Evolutionary conservation across 2,113 vertebrate genomes (phyloP), one percentile per base, ranked within the genome.

Genomic region (Prionailurus viverrinus): DNA sequence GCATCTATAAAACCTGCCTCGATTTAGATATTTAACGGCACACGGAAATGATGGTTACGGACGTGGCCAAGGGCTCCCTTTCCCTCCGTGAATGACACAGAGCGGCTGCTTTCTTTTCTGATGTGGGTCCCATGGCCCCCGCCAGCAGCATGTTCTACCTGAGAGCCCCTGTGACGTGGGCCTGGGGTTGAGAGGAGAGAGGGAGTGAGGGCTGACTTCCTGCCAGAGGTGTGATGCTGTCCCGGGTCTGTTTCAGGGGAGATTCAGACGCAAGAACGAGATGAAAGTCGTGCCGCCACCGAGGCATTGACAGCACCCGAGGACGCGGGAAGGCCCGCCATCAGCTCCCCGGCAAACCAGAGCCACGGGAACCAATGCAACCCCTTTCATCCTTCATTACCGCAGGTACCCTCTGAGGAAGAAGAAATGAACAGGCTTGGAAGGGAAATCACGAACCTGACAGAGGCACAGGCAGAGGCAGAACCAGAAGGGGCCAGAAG

Each of bases 241-340:
- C 99, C 97, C 94, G 31, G 92, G 98, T 98, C 98, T 98, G 97
- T 99, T 98, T 98, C 95, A 99, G 98, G 97, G 97, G 98, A 98
- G 98, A 23, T 7, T 86, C 99, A 98, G 98, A 98, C 98, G 93
- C 98, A 92, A 96, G 98, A 98, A 98, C 45, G 7, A 97, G 98
- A 98, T 96, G 98, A 99, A 98, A 98, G 98, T 84, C 97, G 96
- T 41, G 91, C 98, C 36, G 95, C 96, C 98, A 97, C 98, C 95
- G 97, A 91, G 93, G 98, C 97, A 68, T 97, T 95, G 66, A 91
- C 98, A 91, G 98, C 98, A 97, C 98, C 97, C 15, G 97, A 98
- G 97, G 98, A 99, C 87, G 86, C 97, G 5, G 93, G 83, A 81
- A 91, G 82, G 63, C 84, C 93, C 23, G 82, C 98, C 93, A 95